These are phyloP conservation scores for Chymomyza amoena DNA, from an alignment of 2,888 invertebrate genomes.

Conservation along the genomic window DNA sequence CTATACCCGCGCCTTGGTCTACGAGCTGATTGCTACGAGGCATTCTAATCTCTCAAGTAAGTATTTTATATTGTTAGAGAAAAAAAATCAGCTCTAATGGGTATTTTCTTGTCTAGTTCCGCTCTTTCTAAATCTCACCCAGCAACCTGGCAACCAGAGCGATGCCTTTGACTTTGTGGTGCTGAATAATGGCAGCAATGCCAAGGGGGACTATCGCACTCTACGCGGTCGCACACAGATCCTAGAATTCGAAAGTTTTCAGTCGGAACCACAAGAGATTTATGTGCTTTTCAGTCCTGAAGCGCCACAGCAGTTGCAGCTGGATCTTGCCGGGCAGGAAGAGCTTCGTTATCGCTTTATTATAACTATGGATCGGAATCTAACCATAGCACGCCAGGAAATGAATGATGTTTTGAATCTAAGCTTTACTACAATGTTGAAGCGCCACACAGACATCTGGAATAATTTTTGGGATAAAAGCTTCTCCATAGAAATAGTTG, in stretches of 20 bases:
- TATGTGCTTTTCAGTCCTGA: constrained; percentile 64
- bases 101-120: constrained; percentile 38
- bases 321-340: constrained; percentile 53
- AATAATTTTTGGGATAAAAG: constrained; percentile 78
- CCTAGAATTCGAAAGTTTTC: constrained; percentile 68
- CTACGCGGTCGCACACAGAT: constrained; percentile 66
- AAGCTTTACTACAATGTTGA: constrained; percentile 76
- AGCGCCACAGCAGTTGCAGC: constrained; percentile 49
- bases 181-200: constrained; percentile 37
- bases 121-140: constrained; percentile 46
- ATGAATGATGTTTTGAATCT: constrained; percentile 59
- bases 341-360: constrained; percentile 79
- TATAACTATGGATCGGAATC: constrained; percentile 81
- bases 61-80: too few species aligned
- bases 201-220: constrained; percentile 34
- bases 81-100: neutral
- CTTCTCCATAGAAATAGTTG: constrained; percentile 80
- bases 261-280: constrained; percentile 56
- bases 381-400: constrained; percentile 79
- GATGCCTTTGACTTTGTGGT: constrained; percentile 54
- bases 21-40: constrained; percentile 65
- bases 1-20: constrained; percentile 77
- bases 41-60: neutral
- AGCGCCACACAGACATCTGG: constrained; percentile 80
- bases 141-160: constrained; percentile 48